These are phyloP conservation scores for Sitodiplosis mosellana DNA, from an alignment of 1,140 invertebrate genomes.

Conservation along the genomic window DNA sequence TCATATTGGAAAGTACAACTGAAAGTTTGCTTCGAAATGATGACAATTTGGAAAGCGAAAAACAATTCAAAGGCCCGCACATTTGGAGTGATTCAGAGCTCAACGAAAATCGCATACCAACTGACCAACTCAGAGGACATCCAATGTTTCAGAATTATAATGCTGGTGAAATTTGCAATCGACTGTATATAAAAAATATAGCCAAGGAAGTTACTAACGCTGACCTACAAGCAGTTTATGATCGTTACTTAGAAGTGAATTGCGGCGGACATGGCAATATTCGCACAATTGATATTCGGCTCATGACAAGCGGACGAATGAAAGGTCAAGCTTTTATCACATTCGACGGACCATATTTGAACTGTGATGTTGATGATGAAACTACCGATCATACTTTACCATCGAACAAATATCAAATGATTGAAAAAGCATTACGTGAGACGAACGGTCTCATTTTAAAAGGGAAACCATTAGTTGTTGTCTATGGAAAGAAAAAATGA, in stretches of 20 bases:
- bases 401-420: slow-evolving; percentile 37
- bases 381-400: slow-evolving; percentile 2
- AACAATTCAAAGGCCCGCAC: background rate
- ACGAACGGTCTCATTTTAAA: slow-evolving; percentile 80
- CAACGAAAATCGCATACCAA: slow-evolving; percentile 44
- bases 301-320: slow-evolving; percentile 91
- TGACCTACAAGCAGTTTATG: slow-evolving; percentile 67
- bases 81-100: slow-evolving; percentile 28
- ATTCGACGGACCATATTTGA: slow-evolving; percentile 25
- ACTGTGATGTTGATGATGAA: slow-evolving; percentile 11
- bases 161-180: slow-evolving; percentile 41
- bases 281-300: slow-evolving; percentile 31
- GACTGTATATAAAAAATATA: slow-evolving; percentile 86
- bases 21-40: too few species aligned
- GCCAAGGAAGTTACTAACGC: slow-evolving; percentile 54
- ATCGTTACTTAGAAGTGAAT: slow-evolving; percentile 33
- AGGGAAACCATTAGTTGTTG: slow-evolving; percentile 74
- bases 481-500: background rate
- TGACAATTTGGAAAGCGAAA: too few species aligned
- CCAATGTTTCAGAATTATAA: background rate
- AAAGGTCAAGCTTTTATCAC: slow-evolving; percentile 91
- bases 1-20: too few species aligned
- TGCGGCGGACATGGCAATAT: slow-evolving; percentile 10
- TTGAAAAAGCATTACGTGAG: slow-evolving; percentile 56
- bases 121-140: slow-evolving; percentile 45